Conservation (phyloP, 2,888 invertebrate genomes). For the Chrysodeixis includens region DNA sequence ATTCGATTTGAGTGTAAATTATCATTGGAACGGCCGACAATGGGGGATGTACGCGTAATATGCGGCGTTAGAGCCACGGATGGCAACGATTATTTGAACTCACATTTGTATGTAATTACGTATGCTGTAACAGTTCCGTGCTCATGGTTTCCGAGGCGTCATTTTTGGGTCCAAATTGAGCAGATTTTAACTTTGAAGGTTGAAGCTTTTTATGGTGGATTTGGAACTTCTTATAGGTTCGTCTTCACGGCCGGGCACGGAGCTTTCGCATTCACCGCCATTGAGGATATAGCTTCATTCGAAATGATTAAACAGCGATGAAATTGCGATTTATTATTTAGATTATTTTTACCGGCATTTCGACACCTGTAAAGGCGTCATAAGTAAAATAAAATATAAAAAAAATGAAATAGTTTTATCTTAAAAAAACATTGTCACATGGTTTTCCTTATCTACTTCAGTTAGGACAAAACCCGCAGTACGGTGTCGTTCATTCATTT, state of each 20-base stretch:
- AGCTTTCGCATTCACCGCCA: background rate
- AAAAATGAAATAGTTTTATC: too few relatives aligned
- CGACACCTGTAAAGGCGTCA: too few relatives aligned
- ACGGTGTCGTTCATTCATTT: constrained; percentile 11
- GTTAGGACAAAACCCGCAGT: constrained; percentile 10
- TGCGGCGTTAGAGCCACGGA: constrained; percentile 19
- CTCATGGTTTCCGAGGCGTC: background rate
- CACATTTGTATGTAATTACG: background rate
- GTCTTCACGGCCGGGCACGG: background rate
- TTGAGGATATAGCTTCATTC: too few relatives aligned
- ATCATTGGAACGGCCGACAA: constrained; percentile 24
- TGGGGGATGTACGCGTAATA: constrained; percentile 36
- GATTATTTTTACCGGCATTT: too few relatives aligned
- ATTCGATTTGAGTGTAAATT: constrained; percentile 31
- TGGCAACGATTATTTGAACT: constrained; percentile 30
- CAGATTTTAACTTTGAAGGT: background rate
- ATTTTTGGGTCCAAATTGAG: background rate
- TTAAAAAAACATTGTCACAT: too few relatives aligned
- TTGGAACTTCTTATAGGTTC: background rate
- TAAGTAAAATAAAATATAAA: too few relatives aligned
- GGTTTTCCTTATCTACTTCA: background rate
- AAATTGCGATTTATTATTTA: too few relatives aligned
- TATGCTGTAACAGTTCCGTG: background rate
- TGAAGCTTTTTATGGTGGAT: background rate
- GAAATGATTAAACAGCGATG: too few relatives aligned